phyloP scores from a whole-genome alignment of 2,797 vertebrate genomes.

The Epinephelus coioides region DNA sequence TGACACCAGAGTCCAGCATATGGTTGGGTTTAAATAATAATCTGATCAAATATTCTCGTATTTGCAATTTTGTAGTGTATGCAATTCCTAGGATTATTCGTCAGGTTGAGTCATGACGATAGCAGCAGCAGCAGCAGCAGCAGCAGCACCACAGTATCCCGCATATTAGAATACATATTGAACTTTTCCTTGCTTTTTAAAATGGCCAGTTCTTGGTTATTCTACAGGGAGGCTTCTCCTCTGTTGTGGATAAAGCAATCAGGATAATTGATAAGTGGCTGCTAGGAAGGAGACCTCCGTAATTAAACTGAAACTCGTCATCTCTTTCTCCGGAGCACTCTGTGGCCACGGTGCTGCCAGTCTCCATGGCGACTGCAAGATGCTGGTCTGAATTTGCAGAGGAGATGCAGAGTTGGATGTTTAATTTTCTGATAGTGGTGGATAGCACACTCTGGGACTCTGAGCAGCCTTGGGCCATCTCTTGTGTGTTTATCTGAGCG shows the following conservation, averaged over 20 bases:
- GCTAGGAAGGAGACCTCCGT: slow-evolving; percentile 47
- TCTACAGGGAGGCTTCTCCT: slow-evolving; percentile 29
- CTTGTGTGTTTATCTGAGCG: slow-evolving; percentile 33
- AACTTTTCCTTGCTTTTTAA: slow-evolving; percentile 2
- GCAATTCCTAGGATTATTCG: background rate
- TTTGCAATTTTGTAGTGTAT: background rate
- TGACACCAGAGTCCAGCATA: background rate
- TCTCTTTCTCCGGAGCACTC: slow-evolving; percentile 23
- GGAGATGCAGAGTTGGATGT: slow-evolving; percentile 38
- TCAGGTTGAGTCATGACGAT: background rate
- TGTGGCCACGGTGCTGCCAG: slow-evolving; percentile 21
- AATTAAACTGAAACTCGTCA: slow-evolving; percentile 67
- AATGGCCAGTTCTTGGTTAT: background rate
- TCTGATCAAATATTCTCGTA: too few species aligned
- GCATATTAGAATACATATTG: slow-evolving; percentile 3
- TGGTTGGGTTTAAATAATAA: background rate
- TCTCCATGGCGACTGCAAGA: slow-evolving; percentile 68
- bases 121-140: slow-evolving; percentile 2
- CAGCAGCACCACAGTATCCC: background rate
- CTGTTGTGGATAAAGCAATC: slow-evolving; percentile 38
- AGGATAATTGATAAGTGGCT: slow-evolving; percentile 65
- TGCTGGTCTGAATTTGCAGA: slow-evolving; percentile 43
- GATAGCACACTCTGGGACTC: slow-evolving; percentile 34
- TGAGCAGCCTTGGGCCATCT: slow-evolving; percentile 41
- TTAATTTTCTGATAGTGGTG: slow-evolving; percentile 62